Evolutionary conservation across 2,797 vertebrate species (phyloP).

Genomic region (Salarias fasciatus): DNA sequence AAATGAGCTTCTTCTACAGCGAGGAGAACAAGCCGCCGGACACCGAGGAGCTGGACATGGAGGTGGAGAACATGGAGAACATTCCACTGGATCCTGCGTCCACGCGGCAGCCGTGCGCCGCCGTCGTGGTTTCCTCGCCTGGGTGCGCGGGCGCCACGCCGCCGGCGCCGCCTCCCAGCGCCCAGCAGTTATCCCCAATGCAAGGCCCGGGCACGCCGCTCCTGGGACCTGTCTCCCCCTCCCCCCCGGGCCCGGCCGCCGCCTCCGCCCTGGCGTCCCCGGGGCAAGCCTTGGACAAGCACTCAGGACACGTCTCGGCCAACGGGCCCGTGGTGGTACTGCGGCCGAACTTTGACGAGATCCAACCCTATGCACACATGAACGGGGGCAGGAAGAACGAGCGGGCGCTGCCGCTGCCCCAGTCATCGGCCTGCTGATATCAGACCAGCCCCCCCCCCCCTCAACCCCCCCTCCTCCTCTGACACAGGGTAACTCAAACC

Average conservation of each 20-base stretch:
- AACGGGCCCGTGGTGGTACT: constrained; percentile 91
- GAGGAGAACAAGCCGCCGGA: constrained; percentile 98
- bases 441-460: constrained; percentile 57
- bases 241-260: constrained; percentile 49
- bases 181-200: constrained; percentile 83
- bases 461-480: constrained; percentile 56
- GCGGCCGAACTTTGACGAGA: constrained; percentile 92
- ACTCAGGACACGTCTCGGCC: constrained; percentile 89
- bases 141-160: constrained; percentile 66
- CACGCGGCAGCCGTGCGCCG: constrained; percentile 83
- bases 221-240: constrained; percentile 67
- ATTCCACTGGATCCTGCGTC: constrained; percentile 94
- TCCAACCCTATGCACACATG: constrained; percentile 98
- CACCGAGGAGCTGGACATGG: constrained; percentile 94
- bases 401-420: constrained; percentile 92
- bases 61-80: constrained; percentile 97
- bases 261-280: constrained; percentile 71
- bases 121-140: constrained; percentile 46
- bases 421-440: constrained; percentile 98
- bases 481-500: constrained; percentile 76
- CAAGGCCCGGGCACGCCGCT: constrained; percentile 74
- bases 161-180: constrained; percentile 80
- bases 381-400: constrained; percentile 97
- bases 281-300: constrained; percentile 84
- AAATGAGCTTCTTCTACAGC: constrained; percentile 98